phyloP scores from a whole-genome alignment of 1,140 invertebrate species.

The Drosophila navojoa region DNA sequence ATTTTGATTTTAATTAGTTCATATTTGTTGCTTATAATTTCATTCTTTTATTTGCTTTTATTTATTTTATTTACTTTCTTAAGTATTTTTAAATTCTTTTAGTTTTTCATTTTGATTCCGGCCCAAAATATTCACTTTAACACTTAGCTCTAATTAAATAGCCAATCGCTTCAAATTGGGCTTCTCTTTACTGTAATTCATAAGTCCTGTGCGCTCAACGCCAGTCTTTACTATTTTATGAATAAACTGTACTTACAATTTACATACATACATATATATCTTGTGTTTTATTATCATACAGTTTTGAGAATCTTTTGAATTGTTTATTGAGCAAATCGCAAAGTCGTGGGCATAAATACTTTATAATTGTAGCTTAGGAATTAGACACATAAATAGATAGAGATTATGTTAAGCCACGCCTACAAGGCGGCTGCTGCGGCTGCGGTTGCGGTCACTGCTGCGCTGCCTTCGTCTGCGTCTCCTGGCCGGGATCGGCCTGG shows the following conservation, averaged over 20 bases:
- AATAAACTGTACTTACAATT: conserved; percentile 56
- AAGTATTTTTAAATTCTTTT: neutral
- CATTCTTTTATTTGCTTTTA: neutral
- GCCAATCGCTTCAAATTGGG: conserved; percentile 8
- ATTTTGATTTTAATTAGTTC: neutral
- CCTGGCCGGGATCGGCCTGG: conserved; percentile 30
- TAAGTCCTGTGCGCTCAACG: conserved; percentile 20
- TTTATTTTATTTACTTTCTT: neutral
- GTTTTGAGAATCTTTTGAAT: conserved; percentile 61
- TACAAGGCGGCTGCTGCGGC: conserved; percentile 32
- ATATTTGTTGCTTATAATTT: neutral
- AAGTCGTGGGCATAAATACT: conserved; percentile 58
- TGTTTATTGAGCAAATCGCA: conserved; percentile 71
- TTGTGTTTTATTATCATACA: neutral
- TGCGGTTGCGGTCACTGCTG: conserved; percentile 15
- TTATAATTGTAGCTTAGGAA: conserved; percentile 60
- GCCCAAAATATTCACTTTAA: neutral
- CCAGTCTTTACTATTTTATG: conserved; percentile 4
- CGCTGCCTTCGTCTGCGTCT: conserved; percentile 38
- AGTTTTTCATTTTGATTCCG: neutral
- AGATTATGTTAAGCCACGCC: conserved; percentile 62
- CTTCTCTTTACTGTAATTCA: conserved; percentile 12
- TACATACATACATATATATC: neutral
- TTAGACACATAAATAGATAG: conserved; percentile 74
- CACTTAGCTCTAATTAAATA: neutral